Evolutionary conservation across 2,113 vertebrate species (phyloP), one percentile per base, ranked within the genome.

Genomic region (Syngnathus floridae): DNA sequence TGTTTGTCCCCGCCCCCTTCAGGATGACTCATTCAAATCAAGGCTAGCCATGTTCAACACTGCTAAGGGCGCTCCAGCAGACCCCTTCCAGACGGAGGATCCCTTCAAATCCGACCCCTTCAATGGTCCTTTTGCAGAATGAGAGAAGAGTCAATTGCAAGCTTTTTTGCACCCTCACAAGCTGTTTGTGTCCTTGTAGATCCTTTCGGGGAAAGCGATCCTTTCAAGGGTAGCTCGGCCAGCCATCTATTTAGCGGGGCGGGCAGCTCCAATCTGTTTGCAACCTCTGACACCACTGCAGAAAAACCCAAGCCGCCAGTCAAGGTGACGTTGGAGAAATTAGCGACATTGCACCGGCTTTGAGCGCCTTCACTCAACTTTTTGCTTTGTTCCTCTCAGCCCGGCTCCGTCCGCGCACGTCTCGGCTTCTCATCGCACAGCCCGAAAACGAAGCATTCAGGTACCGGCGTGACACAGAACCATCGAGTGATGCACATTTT

Each of bases 1-100:
- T 41, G 12, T 41, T 12, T 41, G 40, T 41, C 52, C 22, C 52
- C 22, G 14, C 52, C 10, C 17, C 19, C 36, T 54, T 63, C 71
- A 97, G 95, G 93, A 93, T 1, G 91, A 92, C 64, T 93, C 95
- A 1, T 92, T 98, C 85, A 94, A 93, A 83, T 94, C 91, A 38
- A 97, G 87, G 84, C 85, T 93, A 73, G 90, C 94, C 82, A 85
- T 93, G 85, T 97, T 98, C 82, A 91, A 90, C 83, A 92, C 76
- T 4, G 45, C 85, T 1, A 93, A 92, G 60, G 93, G 93, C 2
- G 35, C 91, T 69, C 90, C 87, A 4, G 70, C 91, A 46, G 96
- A 98, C 75, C 95, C 97, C 55, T 99, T 98, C 90, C 93, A 96
- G 78, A 88, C 88, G 0, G 95, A 98, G 73, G 95, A 98, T 86